Percentiles rank a stretch among this genome's conserved stretches.
phyloP scores from a whole-genome alignment of 2,113 vertebrate genomes.

The Paradisaea rubra region DNA sequence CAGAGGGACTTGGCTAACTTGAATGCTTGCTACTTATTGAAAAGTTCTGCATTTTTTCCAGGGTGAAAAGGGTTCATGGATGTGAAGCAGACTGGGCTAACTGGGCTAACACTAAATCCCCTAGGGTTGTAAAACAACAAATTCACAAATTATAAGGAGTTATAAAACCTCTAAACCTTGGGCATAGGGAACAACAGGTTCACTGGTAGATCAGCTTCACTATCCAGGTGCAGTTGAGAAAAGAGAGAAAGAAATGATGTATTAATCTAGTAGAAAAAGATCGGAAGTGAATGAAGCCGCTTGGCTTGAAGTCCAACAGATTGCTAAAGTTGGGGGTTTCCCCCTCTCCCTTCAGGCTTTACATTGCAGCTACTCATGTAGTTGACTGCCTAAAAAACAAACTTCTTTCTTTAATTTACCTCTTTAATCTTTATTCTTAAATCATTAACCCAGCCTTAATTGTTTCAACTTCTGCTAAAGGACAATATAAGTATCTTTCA shows the following conservation, averaged over 20 bases:
- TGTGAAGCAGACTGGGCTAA: background rate
- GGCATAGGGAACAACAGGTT: background rate
- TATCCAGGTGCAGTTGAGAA: background rate
- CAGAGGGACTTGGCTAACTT: background rate
- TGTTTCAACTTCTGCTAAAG: background rate
- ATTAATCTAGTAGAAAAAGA: background rate
- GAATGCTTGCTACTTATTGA: background rate
- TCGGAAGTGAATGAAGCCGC: background rate
- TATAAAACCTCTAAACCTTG: background rate
- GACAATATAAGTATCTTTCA: background rate
- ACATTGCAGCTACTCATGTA: background rate
- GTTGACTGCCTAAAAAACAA: background rate
- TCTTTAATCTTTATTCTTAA: background rate
- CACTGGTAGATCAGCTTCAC: background rate
- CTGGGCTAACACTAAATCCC: background rate
- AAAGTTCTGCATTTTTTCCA: background rate
- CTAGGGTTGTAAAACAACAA: background rate
- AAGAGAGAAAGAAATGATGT: background rate
- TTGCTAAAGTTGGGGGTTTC: accelerated
- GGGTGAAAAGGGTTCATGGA: background rate
- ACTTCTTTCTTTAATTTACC: background rate
- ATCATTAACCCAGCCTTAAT: background rate
- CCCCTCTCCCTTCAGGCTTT: background rate
- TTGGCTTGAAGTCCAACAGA: background rate
- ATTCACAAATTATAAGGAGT: background rate